phyloP scores from a whole-genome alignment of 2,797 vertebrate species.

The Peromyscus nudipes region DNA sequence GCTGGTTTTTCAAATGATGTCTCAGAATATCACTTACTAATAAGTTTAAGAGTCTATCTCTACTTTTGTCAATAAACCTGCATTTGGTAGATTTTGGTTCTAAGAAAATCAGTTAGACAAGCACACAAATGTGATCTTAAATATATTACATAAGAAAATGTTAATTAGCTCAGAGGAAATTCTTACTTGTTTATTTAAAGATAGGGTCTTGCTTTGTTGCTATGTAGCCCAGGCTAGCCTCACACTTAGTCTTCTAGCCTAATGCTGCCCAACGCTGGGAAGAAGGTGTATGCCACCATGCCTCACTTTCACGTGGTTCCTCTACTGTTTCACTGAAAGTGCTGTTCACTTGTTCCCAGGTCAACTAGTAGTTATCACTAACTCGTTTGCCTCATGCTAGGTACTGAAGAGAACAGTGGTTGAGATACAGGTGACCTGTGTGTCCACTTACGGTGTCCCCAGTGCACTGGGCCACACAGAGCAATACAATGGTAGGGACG shows the following conservation, averaged over 20 bases:
- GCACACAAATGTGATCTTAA: conserved; percentile 40
- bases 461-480: background rate
- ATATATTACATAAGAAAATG: background rate
- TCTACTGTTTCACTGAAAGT: conserved; percentile 17
- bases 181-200: background rate
- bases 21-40: conserved; percentile 40
- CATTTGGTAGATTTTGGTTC: conserved; percentile 5
- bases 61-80: conserved; percentile 5
- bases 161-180: conserved; percentile 11
- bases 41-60: conserved; percentile 44
- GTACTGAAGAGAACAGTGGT: background rate
- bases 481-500: background rate
- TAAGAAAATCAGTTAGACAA: conserved; percentile 47
- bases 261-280: background rate
- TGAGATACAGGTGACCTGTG: background rate
- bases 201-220: background rate
- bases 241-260: background rate
- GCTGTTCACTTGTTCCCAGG: background rate
- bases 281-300: background rate
- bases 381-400: background rate
- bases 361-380: background rate
- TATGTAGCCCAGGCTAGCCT: background rate
- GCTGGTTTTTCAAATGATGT: conserved; percentile 48
- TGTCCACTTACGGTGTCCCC: background rate
- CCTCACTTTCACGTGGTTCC: background rate